Conservation (phyloP, 2,797 vertebrate species). For the Chiroxiphia lanceolata region DNA sequence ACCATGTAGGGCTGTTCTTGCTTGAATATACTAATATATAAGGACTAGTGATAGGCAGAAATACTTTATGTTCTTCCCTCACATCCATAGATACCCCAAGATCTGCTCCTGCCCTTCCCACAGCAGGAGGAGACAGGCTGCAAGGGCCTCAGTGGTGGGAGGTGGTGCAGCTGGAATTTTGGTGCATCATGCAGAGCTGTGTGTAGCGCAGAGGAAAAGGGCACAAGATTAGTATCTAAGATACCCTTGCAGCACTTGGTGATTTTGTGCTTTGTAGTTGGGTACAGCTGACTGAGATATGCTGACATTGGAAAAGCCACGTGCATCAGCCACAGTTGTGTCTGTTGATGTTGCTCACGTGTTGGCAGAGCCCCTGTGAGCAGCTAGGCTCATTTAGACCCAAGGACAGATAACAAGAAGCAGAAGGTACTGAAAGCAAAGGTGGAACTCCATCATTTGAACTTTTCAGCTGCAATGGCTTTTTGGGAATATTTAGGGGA, state of each 20-base stretch:
- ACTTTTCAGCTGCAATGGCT: background rate
- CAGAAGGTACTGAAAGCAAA: background rate
- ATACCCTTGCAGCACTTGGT: background rate
- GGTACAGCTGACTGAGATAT: background rate
- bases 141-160: too few relatives aligned
- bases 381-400: background rate
- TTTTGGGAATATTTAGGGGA: background rate
- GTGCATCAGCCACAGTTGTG: background rate
- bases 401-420: background rate
- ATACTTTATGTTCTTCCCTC: background rate
- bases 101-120: background rate
- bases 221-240: background rate
- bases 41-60: background rate
- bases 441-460: background rate
- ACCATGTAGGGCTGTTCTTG: background rate
- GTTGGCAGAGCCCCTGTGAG: background rate
- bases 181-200: fast-evolving
- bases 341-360: background rate
- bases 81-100: fast-evolving
- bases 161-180: background rate
- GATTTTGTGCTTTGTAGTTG: background rate
- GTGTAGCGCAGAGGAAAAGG: background rate
- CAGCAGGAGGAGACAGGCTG: background rate
- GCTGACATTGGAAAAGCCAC: background rate
- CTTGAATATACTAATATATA: background rate